A percentile compares a stretch with the other conserved stretches of the same genome.
phyloP scores from a whole-genome alignment of 1,140 invertebrate genomes.

The Periplaneta americana region DNA sequence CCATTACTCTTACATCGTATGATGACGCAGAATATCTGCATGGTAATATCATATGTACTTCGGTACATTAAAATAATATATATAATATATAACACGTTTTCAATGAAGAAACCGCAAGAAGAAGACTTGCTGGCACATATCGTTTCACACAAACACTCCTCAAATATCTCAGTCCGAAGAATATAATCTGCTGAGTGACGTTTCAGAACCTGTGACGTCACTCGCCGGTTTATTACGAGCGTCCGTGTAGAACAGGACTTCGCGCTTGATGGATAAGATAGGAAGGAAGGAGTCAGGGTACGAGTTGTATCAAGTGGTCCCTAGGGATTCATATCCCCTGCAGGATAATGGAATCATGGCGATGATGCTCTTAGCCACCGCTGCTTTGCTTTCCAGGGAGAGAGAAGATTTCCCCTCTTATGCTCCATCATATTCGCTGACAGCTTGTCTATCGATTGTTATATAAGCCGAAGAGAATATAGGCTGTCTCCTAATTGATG shows the following conservation, averaged over 20 bases:
- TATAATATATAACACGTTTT: no score
- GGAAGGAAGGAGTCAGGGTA: neutral
- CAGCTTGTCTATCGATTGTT: neutral
- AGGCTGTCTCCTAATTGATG: neutral
- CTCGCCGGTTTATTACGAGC: no score
- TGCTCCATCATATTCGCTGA: neutral
- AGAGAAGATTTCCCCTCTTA: neutral
- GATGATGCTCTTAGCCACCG: neutral
- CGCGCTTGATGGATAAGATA: neutral
- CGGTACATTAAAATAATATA: no score
- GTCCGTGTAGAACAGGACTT: neutral
- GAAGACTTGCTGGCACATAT: no score
- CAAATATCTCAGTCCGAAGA: no score
- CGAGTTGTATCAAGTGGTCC: neutral
- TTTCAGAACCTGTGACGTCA: no score
- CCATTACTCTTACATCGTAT: no score
- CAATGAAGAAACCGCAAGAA: no score
- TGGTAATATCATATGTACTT: no score
- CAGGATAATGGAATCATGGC: neutral
- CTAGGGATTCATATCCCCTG: neutral
- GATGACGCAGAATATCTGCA: no score
- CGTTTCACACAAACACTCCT: no score
- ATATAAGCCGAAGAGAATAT: neutral
- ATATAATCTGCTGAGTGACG: no score
- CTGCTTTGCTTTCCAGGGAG: neutral